These are phyloP conservation scores for Hemithea aestivaria DNA, from an alignment of 2,888 invertebrate species.

Conservation along the genomic window DNA sequence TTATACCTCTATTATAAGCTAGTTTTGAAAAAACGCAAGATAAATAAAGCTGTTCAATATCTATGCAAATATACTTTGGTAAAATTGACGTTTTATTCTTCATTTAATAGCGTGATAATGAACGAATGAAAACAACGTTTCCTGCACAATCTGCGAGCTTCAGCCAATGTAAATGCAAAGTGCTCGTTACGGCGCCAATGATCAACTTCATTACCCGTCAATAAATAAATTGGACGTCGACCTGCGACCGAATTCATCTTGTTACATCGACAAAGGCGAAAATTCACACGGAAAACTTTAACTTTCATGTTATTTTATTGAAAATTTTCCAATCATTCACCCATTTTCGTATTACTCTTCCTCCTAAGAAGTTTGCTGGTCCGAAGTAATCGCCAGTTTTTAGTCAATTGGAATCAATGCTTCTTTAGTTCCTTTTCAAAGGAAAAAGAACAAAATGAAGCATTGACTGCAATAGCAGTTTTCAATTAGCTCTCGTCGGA, in stretches of 20 bases:
- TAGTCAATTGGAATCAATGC: constrained; percentile 1
- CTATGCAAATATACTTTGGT: too few species aligned
- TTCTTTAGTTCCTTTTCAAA: constrained; percentile 3
- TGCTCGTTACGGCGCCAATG: not conserved
- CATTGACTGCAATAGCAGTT: constrained; percentile 7
- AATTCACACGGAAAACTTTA: too few species aligned
- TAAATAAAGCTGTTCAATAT: too few species aligned
- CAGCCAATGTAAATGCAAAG: constrained; percentile 9
- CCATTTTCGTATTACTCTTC: too few species aligned
- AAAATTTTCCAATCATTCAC: too few species aligned
- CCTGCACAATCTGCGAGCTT: not conserved
- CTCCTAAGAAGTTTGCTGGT: not conserved
- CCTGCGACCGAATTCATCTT: not conserved
- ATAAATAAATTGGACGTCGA: constrained; percentile 2
- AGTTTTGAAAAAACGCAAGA: too few species aligned
- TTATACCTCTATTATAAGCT: too few species aligned
- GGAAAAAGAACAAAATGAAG: constrained; percentile 3
- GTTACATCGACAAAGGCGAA: not conserved
- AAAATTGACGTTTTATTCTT: too few species aligned
- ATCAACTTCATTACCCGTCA: constrained; percentile 6
- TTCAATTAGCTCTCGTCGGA: constrained; percentile 13
- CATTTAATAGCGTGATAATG: too few species aligned
- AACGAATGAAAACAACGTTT: too few species aligned
- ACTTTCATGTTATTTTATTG: too few species aligned
- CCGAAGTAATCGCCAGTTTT: not conserved